Evolutionary conservation across 2,113 vertebrate genomes (phyloP), one percentile per base, ranked within the genome.

Genomic region (Tetrao urogallus): DNA sequence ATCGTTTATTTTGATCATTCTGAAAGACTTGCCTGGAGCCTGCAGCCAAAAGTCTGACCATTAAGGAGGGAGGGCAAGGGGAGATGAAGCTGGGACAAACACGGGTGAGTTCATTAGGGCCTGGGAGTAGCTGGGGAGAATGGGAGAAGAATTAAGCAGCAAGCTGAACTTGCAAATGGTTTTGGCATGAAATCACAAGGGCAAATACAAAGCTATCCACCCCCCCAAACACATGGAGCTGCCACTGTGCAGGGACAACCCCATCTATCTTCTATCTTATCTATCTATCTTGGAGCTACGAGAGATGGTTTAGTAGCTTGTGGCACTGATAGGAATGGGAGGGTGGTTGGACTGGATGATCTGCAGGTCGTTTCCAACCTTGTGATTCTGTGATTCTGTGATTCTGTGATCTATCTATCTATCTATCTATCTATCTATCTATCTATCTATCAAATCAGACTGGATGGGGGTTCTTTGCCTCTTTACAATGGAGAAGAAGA

Each of bases 161-260:
- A 4, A 90, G 91, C 90, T 94, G 94, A 94, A 92, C 93, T 96
- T 64, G 88, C 80, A 86, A 81, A 96, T 96, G 92, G 61, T 95
- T 95, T 43, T 95, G 94, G 82, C 92, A 85, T 95, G 93, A 96
- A 92, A 92, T 96, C 96, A 96, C 24, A 77, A 95, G 90, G 95
- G 91, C 79, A 91, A 96, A 82, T 32, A 83, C 90, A 77, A 84
- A 94, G 88, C 80, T 76, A 56, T 40, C 92, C 85, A 6, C 94
- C 90, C 42, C 42, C 42, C 15, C 42, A 43, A 42, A 56, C 78
- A 60, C 13, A 58, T 57, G 82, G 77, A 88, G 82, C 76, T 89
- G 73, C 79, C 76, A 71, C 79, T 74, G 18, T 28, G n/a, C 10
- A 11, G 47, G 79, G 73, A 82, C 75, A 56, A 54, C 56, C 81